Percentiles rank a stretch among this genome's conserved stretches.
These are phyloP conservation scores for Aurelia aurita complex sp. Pacific DNA, from an alignment of 30 jellyfish, hydroid and myxozoan species.

Conservation along the genomic window DNA sequence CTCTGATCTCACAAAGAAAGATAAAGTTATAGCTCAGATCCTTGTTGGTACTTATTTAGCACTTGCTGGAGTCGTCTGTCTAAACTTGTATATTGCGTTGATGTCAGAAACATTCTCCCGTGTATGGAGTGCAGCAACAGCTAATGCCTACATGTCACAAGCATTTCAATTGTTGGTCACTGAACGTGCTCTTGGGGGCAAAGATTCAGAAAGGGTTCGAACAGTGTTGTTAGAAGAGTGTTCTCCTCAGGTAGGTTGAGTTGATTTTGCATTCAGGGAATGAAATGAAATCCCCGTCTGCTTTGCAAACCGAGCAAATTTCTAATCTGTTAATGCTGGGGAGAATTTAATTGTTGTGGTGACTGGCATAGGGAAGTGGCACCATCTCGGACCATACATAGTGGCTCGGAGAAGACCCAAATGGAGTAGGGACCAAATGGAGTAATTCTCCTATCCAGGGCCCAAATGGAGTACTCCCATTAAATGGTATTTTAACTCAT, in stretches of 20 bases:
- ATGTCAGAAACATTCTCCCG: constrained; percentile 88
- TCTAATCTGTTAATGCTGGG: too few relatives aligned
- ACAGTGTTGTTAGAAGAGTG: constrained; percentile 66
- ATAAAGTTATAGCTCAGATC: constrained; percentile 88
- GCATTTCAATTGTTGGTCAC: constrained; percentile 45
- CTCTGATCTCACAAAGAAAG: constrained; percentile 69
- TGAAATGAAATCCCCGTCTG: too few relatives aligned
- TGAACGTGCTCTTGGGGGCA: constrained; percentile 37
- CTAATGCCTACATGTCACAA: constrained; percentile 70
- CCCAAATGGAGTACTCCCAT: too few relatives aligned
- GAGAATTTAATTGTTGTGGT: too few relatives aligned
- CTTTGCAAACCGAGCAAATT: too few relatives aligned
- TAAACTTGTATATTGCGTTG: constrained; percentile 90
- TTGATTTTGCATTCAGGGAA: too few relatives aligned
- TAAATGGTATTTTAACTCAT: too few relatives aligned
- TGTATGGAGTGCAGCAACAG: constrained; percentile 65
- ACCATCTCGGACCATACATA: too few relatives aligned
- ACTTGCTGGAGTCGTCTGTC: constrained; percentile 82
- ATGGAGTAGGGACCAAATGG: too few relatives aligned
- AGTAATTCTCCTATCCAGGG: too few relatives aligned
- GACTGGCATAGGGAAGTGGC: too few relatives aligned
- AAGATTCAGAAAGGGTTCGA: constrained; percentile 43
- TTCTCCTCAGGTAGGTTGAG: constrained; percentile 82
- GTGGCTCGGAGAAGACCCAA: too few relatives aligned
- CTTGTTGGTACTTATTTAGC: constrained; percentile 94